Base-by-base conservation (phyloP, 2,113 vertebrate genomes). In the Myiopsitta monachus region DNA sequence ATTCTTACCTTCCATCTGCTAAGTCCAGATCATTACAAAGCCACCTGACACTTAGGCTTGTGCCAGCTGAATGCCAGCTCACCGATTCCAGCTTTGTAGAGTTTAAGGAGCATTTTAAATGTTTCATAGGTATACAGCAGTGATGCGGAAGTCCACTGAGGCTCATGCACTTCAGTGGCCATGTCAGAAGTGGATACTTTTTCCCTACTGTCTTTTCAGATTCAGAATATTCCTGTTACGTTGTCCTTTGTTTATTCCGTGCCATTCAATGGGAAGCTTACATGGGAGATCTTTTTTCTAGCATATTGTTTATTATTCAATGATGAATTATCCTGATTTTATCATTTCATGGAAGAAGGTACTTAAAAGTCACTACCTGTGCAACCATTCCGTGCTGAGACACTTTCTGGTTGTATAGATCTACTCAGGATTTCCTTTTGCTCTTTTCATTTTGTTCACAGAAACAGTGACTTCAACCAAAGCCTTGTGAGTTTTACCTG, bases 111-210 rank as follows among this genome's bases (percentile, higher is more conserved):
- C 8, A 27, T 70, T 74, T n/a, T 64, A 10, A 1, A 14, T 39
- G 28, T 52, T 61, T 11, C 11, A 6, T 15, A 41, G 52, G 15
- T 9, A 52, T 6, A 38, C 31, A 47, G 52, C 69, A 59, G 10
- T 3, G 10, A 44, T 13, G 23, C 12, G 44, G 39, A 54, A 18
- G 8, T 31, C 44, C 14, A n/a, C 14, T 62, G 14, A 87, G 90
- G 33, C 36, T 14, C 21, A 27, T 0, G 0, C 21, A 18, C 30
- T 41, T 43, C 59, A 80, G 18, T 52, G 69, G 14, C 22, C 17
- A 15, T 75, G 7, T 36, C 33, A 46, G 51, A 87, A 70, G 13
- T 24, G 6, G 4, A 1, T 38, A 6, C 59, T 87, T 59, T 54
- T 19, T 14, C 31, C 47, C 57, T 55, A 38, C n/a, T 47, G 2